Conservation (phyloP, 92 coral and sea anemone genomes). For the Metridium senile region DNA sequence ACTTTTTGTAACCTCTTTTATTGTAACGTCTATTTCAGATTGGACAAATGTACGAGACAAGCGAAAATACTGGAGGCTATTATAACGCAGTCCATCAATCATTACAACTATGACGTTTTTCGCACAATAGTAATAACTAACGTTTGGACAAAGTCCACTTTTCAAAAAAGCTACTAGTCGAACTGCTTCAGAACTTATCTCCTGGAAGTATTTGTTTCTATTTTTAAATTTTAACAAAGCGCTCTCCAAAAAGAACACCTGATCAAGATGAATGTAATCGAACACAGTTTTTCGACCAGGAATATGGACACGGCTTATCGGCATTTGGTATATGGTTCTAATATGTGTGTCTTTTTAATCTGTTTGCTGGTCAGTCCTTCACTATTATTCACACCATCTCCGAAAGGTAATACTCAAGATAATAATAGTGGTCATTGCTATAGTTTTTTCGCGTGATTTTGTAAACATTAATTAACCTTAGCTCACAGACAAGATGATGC, state of each 20-base stretch:
- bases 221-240: too few relatives aligned
- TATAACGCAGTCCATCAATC: neutral
- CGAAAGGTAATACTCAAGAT: neutral
- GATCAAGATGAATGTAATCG: too few relatives aligned
- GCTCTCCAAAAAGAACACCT: too few relatives aligned
- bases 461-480: neutral
- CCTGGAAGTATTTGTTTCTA: too few relatives aligned
- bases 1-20: neutral
- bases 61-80: neutral
- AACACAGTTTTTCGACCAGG: too few relatives aligned
- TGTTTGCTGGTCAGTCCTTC: neutral
- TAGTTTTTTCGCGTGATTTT: neutral
- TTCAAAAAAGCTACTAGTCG: too few relatives aligned
- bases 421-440: neutral
- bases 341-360: neutral
- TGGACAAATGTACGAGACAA: neutral
- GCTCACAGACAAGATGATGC: neutral
- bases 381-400: neutral
- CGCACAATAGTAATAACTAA: neutral
- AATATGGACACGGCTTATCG: too few relatives aligned
- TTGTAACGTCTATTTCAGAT: neutral
- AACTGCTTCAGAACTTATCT: too few relatives aligned
- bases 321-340: neutral
- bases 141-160: neutral
- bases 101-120: neutral